A percentile compares a stretch with the other conserved stretches of the same genome.
These are phyloP conservation scores for Pachycephus smyrnensis DNA, from an alignment of 2,888 invertebrate species.

Conservation along the genomic window DNA sequence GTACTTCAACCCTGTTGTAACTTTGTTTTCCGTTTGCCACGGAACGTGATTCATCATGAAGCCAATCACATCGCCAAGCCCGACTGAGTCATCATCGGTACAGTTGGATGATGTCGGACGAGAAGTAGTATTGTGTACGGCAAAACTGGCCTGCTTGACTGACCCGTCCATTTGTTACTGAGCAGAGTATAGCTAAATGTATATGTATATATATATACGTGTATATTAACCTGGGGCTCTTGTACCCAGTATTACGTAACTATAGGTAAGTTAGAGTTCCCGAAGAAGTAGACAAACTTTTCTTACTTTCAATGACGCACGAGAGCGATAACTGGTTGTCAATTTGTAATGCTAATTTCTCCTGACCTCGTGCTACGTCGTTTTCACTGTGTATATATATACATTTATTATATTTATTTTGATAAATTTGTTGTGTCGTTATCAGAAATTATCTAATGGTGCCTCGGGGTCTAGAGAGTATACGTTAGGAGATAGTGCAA, in stretches of 20 bases:
- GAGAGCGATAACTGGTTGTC: neutral
- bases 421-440: no score
- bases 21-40: neutral
- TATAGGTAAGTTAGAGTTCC: no score
- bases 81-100: conserved; percentile 2
- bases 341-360: conserved; percentile 2
- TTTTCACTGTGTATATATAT: no score
- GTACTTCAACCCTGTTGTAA: neutral
- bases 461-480: no score
- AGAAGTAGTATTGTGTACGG: no score
- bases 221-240: no score
- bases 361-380: neutral
- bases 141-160: neutral
- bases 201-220: no score
- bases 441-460: no score
- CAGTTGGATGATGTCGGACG: conserved; percentile 1
- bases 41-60: conserved; percentile 27
- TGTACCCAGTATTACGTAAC: no score
- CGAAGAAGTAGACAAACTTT: neutral
- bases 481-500: no score
- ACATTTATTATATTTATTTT: no score
- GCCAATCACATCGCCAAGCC: conserved; percentile 2
- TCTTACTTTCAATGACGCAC: neutral
- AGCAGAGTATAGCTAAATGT: no score
- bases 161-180: neutral